These are phyloP conservation scores for Plebejus melissa DNA, from an alignment of 2,888 invertebrate species.

Conservation along the genomic window DNA sequence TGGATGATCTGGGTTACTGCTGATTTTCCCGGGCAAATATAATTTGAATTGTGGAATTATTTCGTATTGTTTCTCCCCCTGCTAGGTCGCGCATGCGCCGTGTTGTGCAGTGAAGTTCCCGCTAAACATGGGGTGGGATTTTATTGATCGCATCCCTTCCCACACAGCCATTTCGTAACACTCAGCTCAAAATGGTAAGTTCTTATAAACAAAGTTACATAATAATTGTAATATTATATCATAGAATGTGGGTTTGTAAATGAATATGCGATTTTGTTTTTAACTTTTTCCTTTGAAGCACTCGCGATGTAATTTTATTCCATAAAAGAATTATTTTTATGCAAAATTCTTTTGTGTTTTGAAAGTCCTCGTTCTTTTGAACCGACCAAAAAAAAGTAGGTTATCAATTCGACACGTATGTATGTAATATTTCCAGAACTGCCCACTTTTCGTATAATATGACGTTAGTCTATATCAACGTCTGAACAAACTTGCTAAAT, in stretches of 20 bases:
- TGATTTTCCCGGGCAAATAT: neutral
- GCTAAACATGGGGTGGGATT: conserved; percentile 40
- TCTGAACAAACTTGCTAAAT: too few relatives aligned
- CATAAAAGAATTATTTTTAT: too few relatives aligned
- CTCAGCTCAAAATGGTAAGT: conserved; percentile 23
- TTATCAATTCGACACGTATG: too few relatives aligned
- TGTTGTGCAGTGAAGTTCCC: conserved; percentile 25
- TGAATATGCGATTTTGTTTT: neutral
- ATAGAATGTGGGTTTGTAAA: neutral
- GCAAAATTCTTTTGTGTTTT: too few relatives aligned
- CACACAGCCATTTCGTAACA: neutral
- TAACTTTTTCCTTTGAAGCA: too few relatives aligned
- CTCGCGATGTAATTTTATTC: too few relatives aligned
- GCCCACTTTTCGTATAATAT: too few relatives aligned
- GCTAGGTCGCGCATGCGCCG: conserved; percentile 21
- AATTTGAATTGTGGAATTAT: neutral
- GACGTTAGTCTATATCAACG: too few relatives aligned
- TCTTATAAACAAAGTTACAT: neutral
- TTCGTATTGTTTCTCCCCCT: conserved; percentile 16
- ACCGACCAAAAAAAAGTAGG: too few relatives aligned
- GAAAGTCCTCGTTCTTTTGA: too few relatives aligned
- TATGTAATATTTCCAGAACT: too few relatives aligned
- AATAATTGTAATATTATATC: neutral
- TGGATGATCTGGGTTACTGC: too few relatives aligned
- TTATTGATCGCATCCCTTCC: conserved; percentile 48